Conservation (phyloP, 1,140 invertebrate genomes). For the Leptopilina boulardi region DNA sequence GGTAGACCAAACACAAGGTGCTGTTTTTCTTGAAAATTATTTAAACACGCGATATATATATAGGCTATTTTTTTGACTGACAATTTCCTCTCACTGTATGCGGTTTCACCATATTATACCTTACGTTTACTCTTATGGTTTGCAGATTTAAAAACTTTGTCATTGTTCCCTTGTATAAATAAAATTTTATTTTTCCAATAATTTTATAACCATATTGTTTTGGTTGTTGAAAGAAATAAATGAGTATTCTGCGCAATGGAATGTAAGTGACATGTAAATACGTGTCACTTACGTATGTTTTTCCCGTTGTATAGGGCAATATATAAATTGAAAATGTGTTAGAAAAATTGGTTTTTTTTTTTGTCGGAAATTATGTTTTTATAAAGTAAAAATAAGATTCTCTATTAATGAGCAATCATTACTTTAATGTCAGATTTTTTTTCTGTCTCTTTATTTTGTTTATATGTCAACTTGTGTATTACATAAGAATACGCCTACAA, state of each 20-base stretch:
- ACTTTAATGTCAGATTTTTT: slow-evolving; percentile 12
- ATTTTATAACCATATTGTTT: too few relatives aligned
- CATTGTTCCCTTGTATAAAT: too few relatives aligned
- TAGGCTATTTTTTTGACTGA: slow-evolving; percentile 1
- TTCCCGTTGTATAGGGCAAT: too few relatives aligned
- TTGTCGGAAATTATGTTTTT: neutral
- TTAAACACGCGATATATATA: slow-evolving; percentile 18
- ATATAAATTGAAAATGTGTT: too few relatives aligned
- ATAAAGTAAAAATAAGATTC: neutral
- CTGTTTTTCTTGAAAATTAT: neutral
- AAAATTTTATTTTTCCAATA: too few relatives aligned
- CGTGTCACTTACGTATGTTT: too few relatives aligned
- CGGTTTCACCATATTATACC: slow-evolving; percentile 1
- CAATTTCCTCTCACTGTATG: slow-evolving; percentile 11
- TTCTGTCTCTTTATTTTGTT: neutral
- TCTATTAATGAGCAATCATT: neutral
- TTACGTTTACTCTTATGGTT: neutral
- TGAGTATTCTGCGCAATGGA: too few relatives aligned
- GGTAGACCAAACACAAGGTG: neutral
- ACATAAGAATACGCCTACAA: slow-evolving; percentile 21
- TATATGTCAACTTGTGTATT: neutral
- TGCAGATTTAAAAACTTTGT: neutral
- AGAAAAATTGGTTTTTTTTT: neutral
- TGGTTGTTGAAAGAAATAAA: too few relatives aligned
- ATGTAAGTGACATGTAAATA: too few relatives aligned